These are phyloP conservation scores for Brenthis daphne DNA, from an alignment of 2,888 invertebrate genomes.

Conservation along the genomic window DNA sequence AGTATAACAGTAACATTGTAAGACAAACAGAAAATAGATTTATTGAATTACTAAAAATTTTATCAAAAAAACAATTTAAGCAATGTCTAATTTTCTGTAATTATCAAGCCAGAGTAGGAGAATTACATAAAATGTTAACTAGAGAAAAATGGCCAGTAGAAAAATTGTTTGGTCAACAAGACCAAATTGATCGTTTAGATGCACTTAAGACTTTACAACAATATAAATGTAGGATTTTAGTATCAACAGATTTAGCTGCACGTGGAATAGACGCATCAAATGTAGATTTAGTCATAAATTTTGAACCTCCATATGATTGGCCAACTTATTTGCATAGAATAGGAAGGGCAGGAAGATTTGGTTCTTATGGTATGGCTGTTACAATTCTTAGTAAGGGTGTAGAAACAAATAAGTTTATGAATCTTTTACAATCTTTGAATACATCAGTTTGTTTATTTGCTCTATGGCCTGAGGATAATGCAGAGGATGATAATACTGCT, in stretches of 20 bases:
- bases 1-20: constrained; percentile 83
- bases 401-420: constrained; percentile 83
- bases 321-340: constrained; percentile 96
- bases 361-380: constrained; percentile 91
- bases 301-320: constrained; percentile 91
- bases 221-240: constrained; percentile 91
- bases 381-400: constrained; percentile 86
- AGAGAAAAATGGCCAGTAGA: constrained; percentile 89
- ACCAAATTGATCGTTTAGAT: constrained; percentile 88
- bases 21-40: constrained; percentile 86
- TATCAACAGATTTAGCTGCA: constrained; percentile 95
- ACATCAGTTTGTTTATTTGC: constrained; percentile 55
- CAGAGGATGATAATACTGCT: neutral
- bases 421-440: constrained; percentile 82
- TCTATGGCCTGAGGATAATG: constrained; percentile 55
- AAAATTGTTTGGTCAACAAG: constrained; percentile 89
- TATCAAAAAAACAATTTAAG: constrained; percentile 88
- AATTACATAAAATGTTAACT: constrained; percentile 87
- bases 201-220: constrained; percentile 90
- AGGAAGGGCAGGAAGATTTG: constrained; percentile 97
- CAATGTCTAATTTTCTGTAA: constrained; percentile 97
- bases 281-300: constrained; percentile 95
- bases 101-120: constrained; percentile 91
- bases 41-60: constrained; percentile 84
- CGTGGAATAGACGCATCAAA: constrained; percentile 97